Evolutionary conservation across 2,888 invertebrate genomes (phyloP).

Genomic region (Athalia rosae): DNA sequence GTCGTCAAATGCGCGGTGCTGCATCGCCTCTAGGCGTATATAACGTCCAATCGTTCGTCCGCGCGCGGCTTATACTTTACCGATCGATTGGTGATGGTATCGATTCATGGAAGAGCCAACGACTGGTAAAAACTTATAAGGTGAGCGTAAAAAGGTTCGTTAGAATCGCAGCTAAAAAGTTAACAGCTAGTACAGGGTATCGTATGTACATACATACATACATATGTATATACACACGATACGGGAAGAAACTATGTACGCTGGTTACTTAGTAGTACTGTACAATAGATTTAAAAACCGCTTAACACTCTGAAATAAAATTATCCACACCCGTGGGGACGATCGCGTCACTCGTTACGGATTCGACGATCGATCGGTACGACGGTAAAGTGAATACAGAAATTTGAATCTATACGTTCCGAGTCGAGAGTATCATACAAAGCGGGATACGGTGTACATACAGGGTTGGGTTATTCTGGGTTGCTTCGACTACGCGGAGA

Average conservation of each 20-base stretch:
- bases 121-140: background rate
- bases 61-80: background rate
- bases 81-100: conserved; percentile 27
- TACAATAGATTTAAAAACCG: background rate
- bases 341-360: background rate
- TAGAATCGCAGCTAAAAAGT: background rate
- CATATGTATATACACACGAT: background rate
- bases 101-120: conserved; percentile 16
- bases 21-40: background rate
- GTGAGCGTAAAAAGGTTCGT: conserved; percentile 16
- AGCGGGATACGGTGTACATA: no score
- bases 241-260: background rate
- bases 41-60: conserved; percentile 1
- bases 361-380: no score
- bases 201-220: background rate
- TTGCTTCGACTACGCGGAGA: conserved; percentile 5
- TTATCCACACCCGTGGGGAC: background rate
- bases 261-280: no score
- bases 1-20: background rate
- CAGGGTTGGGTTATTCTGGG: conserved; percentile 9
- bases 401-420: conserved; percentile 6
- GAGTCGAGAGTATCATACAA: conserved; percentile 1
- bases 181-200: background rate
- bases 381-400: no score
- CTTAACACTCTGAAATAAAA: background rate